phyloP scores from a whole-genome alignment of 1,140 invertebrate species.

The Wasmannia auropunctata region DNA sequence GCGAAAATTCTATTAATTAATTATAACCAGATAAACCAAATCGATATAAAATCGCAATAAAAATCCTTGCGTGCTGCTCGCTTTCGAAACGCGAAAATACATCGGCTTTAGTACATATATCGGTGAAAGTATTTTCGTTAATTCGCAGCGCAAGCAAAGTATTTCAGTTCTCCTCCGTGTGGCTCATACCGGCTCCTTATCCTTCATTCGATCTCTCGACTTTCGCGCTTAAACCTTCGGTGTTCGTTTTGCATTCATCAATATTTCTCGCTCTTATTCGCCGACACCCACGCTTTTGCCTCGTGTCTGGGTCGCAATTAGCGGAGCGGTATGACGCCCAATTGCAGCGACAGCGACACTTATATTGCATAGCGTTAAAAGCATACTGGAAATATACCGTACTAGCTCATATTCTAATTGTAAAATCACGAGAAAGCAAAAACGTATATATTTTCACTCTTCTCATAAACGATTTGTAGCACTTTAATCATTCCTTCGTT shows the following conservation, averaged over 20 bases:
- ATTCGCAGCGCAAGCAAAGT: not conserved
- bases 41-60: not conserved
- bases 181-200: not conserved
- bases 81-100: not conserved
- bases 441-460: not conserved
- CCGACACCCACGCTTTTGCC: not conserved
- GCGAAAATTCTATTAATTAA: not conserved
- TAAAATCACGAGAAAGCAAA: slow-evolving; percentile 15
- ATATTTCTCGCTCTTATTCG: slow-evolving; percentile 36
- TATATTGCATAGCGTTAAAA: not conserved
- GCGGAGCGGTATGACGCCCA: not conserved
- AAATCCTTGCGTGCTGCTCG: not conserved
- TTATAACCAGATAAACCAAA: not conserved
- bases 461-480: not conserved
- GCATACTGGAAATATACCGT: not conserved
- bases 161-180: not conserved
- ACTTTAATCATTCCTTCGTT: not conserved
- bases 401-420: not conserved
- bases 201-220: slow-evolving; percentile 14
- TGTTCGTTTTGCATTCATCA: slow-evolving; percentile 17
- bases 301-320: slow-evolving; percentile 17
- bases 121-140: slow-evolving; percentile 7
- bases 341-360: slow-evolving; percentile 21
- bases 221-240: not conserved
- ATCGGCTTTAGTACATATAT: not conserved